Evolutionary conservation across 2,888 invertebrate species (phyloP).

Genomic region (Masnerella sp.): DNA sequence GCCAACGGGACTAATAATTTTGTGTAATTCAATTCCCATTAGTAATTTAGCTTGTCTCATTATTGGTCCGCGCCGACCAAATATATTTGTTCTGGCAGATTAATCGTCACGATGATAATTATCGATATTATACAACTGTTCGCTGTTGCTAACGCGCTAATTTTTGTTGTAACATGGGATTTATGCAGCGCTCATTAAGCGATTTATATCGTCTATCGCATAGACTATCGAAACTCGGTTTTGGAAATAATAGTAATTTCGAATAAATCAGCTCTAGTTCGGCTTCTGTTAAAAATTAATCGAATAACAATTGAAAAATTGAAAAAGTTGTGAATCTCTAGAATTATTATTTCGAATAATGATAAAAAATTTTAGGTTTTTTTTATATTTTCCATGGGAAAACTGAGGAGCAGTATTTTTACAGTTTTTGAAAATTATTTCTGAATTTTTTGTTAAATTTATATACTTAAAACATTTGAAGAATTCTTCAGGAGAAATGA

Average conservation of each 20-base stretch:
- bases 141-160: constrained; percentile 24
- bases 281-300: too few relatives aligned
- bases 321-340: too few relatives aligned
- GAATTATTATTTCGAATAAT: too few relatives aligned
- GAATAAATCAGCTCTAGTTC: too few relatives aligned
- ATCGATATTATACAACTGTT: constrained; percentile 53
- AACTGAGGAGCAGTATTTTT: too few relatives aligned
- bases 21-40: constrained; percentile 65
- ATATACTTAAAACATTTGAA: too few relatives aligned
- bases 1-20: constrained; percentile 64
- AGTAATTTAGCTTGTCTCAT: constrained; percentile 60
- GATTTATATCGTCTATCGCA: constrained; percentile 18
- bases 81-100: constrained; percentile 51
- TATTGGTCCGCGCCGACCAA: constrained; percentile 52
- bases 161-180: constrained; percentile 21
- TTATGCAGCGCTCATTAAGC: constrained; percentile 29
- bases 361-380: too few relatives aligned
- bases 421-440: too few relatives aligned
- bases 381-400: too few relatives aligned
- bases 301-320: too few relatives aligned
- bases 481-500: too few relatives aligned
- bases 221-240: constrained; percentile 7
- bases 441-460: too few relatives aligned
- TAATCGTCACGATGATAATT: constrained; percentile 50
- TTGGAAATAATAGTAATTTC: not conserved